Evolutionary conservation across 2,888 invertebrate genomes (phyloP).

Genomic region (Heteropelma amictum): DNA sequence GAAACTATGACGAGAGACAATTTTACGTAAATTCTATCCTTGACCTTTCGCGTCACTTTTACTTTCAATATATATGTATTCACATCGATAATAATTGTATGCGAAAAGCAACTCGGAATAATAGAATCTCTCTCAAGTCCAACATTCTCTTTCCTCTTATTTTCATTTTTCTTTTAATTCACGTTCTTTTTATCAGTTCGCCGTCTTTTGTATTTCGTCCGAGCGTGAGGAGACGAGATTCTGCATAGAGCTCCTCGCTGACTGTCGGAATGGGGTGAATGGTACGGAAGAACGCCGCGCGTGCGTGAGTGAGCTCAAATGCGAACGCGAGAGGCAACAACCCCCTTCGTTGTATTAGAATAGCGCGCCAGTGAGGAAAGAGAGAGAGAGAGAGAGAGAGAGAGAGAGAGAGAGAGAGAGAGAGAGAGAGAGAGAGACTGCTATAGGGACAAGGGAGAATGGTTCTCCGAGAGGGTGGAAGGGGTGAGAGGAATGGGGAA

Average conservation of each 20-base stretch:
- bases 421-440: slow-evolving; percentile 60
- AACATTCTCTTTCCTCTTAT: too few relatives aligned
- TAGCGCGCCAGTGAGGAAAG: slow-evolving; percentile 50
- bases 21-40: too few relatives aligned
- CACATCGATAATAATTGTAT: too few relatives aligned
- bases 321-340: slow-evolving; percentile 54
- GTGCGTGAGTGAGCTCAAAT: slow-evolving; percentile 48
- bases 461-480: slow-evolving; percentile 56
- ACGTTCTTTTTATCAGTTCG: slow-evolving; percentile 34
- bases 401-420: slow-evolving; percentile 56
- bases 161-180: not conserved
- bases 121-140: too few relatives aligned
- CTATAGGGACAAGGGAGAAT: slow-evolving; percentile 57
- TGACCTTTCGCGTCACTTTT: too few relatives aligned
- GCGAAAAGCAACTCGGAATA: too few relatives aligned
- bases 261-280: slow-evolving; percentile 51
- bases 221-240: slow-evolving; percentile 39
- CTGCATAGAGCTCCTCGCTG: slow-evolving; percentile 37
- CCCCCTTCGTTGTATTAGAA: slow-evolving; percentile 57
- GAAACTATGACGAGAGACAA: too few relatives aligned
- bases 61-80: too few relatives aligned
- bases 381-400: slow-evolving; percentile 56
- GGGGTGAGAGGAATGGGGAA: slow-evolving; percentile 76
- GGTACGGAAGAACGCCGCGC: slow-evolving; percentile 38
- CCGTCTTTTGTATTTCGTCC: slow-evolving; percentile 47